A percentile compares a stretch with the other conserved stretches of the same genome.
Evolutionary conservation across 2,797 vertebrate genomes (phyloP).

Genomic region (Lithobates sylvaticus): DNA sequence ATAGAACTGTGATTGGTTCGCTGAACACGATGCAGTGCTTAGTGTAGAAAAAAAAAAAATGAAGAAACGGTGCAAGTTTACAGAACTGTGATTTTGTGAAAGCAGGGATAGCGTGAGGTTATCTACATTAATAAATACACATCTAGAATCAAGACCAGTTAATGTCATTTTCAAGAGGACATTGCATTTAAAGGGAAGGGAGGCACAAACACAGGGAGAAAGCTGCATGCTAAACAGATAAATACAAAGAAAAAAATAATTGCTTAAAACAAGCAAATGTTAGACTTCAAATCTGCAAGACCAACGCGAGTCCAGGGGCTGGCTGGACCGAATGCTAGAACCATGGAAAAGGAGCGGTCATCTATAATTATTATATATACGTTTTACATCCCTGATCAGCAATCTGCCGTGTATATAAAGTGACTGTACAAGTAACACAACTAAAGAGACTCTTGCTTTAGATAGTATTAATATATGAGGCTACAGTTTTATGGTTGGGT

Average conservation of each 20-base stretch:
- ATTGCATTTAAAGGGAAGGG: not conserved
- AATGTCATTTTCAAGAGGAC: conserved; percentile 63
- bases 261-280: conserved; percentile 39
- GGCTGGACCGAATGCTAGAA: conserved; percentile 21
- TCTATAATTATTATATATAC: too few relatives aligned
- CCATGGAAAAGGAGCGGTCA: not conserved
- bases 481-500: too few relatives aligned
- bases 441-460: too few relatives aligned
- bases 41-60: too few relatives aligned
- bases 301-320: conserved; percentile 47
- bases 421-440: too few relatives aligned
- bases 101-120: not conserved
- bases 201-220: conserved; percentile 1
- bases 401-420: too few relatives aligned
- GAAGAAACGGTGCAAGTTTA: too few relatives aligned
- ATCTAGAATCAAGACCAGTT: conserved; percentile 79
- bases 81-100: too few relatives aligned
- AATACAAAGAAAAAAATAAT: conserved; percentile 68
- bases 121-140: conserved; percentile 70
- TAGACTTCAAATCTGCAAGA: conserved; percentile 62
- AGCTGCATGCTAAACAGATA: conserved; percentile 75
- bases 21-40: too few relatives aligned
- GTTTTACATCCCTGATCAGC: too few relatives aligned
- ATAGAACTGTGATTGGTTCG: too few relatives aligned
- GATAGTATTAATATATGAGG: too few relatives aligned